These are phyloP conservation scores for Cichlasoma orientale DNA, from an alignment of 2,797 vertebrate genomes.

Conservation along the genomic window DNA sequence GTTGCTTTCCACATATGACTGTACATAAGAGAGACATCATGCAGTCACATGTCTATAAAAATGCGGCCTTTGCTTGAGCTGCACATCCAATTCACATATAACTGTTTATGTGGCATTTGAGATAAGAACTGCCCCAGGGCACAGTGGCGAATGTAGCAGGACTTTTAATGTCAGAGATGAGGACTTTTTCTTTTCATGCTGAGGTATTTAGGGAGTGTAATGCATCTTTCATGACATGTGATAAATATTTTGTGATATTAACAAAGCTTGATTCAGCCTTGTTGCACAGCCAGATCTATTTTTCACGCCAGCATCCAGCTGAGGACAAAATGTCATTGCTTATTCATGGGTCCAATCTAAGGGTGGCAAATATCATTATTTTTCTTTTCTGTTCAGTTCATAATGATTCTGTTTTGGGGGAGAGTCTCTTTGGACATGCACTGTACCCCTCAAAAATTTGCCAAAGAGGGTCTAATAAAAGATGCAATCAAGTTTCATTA, in stretches of 20 bases:
- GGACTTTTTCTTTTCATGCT: slow-evolving; percentile 15
- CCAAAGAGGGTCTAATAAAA: neutral
- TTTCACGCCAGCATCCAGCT: slow-evolving; percentile 44
- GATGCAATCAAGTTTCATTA: neutral
- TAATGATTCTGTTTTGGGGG: slow-evolving; percentile 25
- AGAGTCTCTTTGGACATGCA: neutral
- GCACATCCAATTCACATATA: neutral
- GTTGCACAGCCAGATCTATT: slow-evolving; percentile 49
- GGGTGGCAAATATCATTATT: slow-evolving; percentile 29
- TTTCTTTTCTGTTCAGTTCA: slow-evolving; percentile 7
- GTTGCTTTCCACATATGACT: neutral
- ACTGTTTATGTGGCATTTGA: slow-evolving; percentile 7
- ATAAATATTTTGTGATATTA: slow-evolving; percentile 70
- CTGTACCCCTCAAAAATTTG: neutral
- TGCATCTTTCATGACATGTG: slow-evolving; percentile 64
- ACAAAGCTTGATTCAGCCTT: slow-evolving; percentile 50
- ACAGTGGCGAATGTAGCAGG: neutral
- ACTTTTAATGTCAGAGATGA: slow-evolving; percentile 31
- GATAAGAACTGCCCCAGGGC: neutral
- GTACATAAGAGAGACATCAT: neutral
- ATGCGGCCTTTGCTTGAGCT: neutral
- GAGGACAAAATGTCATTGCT: slow-evolving; percentile 53
- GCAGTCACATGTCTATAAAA: neutral
- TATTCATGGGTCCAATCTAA: slow-evolving; percentile 56
- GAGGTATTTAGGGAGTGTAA: slow-evolving; percentile 17